These are phyloP conservation scores for Progne subis DNA, from an alignment of 2,113 vertebrate species.

Conservation along the genomic window DNA sequence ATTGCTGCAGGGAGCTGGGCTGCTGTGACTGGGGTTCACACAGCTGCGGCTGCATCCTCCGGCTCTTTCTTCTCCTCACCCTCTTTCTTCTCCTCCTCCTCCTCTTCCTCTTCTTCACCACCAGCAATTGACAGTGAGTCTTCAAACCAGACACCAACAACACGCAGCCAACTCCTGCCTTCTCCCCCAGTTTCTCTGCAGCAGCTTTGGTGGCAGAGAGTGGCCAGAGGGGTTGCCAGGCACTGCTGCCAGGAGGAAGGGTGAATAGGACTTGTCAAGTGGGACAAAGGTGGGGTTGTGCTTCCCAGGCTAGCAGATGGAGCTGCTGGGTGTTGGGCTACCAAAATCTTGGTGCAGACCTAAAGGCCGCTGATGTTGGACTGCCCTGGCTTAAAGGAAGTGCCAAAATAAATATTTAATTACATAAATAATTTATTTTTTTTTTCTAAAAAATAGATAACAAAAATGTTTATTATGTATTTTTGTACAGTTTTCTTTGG, in stretches of 20 bases:
- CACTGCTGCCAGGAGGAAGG: background rate
- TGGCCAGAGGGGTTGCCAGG: rapidly evolving
- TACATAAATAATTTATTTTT: background rate
- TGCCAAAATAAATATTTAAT: background rate
- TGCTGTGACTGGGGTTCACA: rapidly evolving
- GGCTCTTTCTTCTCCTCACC: background rate
- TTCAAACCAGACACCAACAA: background rate
- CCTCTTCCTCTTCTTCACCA: background rate
- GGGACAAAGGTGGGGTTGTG: background rate
- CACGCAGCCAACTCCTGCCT: rapidly evolving
- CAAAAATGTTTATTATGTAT: background rate
- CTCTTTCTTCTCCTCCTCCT: background rate
- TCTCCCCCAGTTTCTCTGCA: background rate
- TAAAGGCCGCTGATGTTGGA: background rate
- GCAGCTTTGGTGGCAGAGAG: background rate
- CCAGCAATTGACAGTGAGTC: background rate
- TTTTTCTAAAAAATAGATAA: background rate
- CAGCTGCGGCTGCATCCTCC: background rate
- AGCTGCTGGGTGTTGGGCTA: background rate
- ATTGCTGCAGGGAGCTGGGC: background rate
- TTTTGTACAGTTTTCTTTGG: background rate
- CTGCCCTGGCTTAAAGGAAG: background rate
- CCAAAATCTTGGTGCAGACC: background rate
- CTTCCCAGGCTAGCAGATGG: background rate
- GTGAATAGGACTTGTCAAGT: background rate